These are phyloP conservation scores for Plectrocnemia conspersa DNA, from an alignment of 1,140 invertebrate species.

Conservation along the genomic window DNA sequence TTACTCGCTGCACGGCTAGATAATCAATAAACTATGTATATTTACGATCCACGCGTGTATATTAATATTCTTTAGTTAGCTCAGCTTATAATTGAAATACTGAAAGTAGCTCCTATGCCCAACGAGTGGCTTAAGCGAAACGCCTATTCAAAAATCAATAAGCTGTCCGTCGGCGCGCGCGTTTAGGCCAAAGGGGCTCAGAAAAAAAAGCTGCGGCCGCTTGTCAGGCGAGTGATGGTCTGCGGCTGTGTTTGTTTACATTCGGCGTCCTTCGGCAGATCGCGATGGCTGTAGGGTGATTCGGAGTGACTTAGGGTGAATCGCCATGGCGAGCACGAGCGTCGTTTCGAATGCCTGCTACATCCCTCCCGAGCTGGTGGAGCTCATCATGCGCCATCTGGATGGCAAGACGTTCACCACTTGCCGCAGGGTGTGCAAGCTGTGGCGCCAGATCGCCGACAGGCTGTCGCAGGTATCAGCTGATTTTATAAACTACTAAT, in stretches of 20 bases:
- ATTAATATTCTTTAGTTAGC: too few relatives aligned
- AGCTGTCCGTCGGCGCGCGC: background rate
- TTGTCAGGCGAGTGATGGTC: background rate
- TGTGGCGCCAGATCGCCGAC: slow-evolving; percentile 22
- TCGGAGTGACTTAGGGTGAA: background rate
- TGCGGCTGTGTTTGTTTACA: slow-evolving; percentile 5
- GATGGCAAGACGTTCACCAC: slow-evolving; percentile 19
- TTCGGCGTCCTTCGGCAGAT: background rate
- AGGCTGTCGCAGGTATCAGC: slow-evolving; percentile 17
- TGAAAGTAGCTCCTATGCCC: too few relatives aligned
- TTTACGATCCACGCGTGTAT: too few relatives aligned
- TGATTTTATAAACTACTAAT: background rate
- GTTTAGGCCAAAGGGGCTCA: background rate
- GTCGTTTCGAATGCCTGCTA: background rate
- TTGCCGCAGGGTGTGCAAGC: slow-evolving; percentile 21
- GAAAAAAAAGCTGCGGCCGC: too few relatives aligned
- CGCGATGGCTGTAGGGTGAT: background rate
- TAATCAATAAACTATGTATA: too few relatives aligned
- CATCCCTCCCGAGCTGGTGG: slow-evolving; percentile 28
- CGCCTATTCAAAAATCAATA: background rate
- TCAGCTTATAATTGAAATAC: too few relatives aligned
- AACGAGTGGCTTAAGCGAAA: background rate
- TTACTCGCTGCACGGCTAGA: too few relatives aligned
- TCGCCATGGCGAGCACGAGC: background rate
- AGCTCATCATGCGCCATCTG: slow-evolving; percentile 18